A percentile compares a stretch with the other conserved stretches of the same genome.
Conservation (phyloP, 1,140 invertebrate genomes). For the Aphelinus certus region DNA sequence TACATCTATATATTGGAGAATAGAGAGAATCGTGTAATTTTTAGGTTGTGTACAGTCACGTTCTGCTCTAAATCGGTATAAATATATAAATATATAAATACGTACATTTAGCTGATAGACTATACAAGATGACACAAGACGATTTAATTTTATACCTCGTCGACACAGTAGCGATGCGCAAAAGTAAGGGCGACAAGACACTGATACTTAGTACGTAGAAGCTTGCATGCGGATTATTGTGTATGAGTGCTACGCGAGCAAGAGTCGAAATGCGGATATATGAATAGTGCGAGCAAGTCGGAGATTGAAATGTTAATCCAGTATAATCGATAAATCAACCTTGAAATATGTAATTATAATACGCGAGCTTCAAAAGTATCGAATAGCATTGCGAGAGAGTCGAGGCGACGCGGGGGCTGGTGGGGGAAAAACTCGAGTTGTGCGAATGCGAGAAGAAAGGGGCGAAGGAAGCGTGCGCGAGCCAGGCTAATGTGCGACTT, state of each 20-base stretch:
- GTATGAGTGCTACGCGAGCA: too few species aligned
- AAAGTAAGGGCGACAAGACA: too few species aligned
- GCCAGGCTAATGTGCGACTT: too few species aligned
- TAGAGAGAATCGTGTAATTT: constrained; percentile 36
- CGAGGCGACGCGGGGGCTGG: too few species aligned
- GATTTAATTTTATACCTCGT: constrained; percentile 60
- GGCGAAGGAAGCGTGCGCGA: too few species aligned
- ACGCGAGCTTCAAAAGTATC: constrained; percentile 63
- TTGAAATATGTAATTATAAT: constrained; percentile 64
- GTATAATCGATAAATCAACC: constrained; percentile 57
- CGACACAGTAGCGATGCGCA: constrained; percentile 16
- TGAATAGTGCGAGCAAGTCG: constrained; percentile 16
- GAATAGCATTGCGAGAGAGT: constrained; percentile 57
- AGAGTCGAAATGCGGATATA: not conserved
- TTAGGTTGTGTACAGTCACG: constrained; percentile 47
- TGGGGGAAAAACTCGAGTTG: too few species aligned
- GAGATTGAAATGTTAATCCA: constrained; percentile 50
- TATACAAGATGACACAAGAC: constrained; percentile 38
- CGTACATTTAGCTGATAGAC: not conserved
- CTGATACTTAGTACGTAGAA: too few species aligned
- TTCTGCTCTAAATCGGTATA: constrained; percentile 33
- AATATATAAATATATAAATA: constrained; percentile 27
- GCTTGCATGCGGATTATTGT: too few species aligned
- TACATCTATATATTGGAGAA: constrained; percentile 10
- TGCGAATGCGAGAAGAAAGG: too few species aligned